Conservation (phyloP, 2,888 invertebrate species). For the Criorhina ranunculi region DNA sequence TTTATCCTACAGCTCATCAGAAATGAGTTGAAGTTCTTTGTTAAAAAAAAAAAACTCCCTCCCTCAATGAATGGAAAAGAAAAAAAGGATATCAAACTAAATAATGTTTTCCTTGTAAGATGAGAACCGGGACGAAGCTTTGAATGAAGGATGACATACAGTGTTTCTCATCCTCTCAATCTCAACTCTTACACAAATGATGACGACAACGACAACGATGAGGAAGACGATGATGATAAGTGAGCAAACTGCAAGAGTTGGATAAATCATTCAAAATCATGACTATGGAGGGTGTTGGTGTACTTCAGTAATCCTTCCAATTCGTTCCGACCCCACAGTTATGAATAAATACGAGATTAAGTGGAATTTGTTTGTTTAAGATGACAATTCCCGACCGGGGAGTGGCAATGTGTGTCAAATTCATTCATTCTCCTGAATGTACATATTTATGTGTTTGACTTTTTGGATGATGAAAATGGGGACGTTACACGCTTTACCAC, state of each 20-base stretch:
- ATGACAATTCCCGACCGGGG: slow-evolving; percentile 15
- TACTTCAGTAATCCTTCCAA: slow-evolving; percentile 17
- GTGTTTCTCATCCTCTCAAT: slow-evolving; percentile 35
- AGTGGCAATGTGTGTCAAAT: not conserved
- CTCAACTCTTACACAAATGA: slow-evolving; percentile 39
- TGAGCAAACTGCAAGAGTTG: slow-evolving; percentile 48
- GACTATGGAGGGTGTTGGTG: slow-evolving; percentile 11
- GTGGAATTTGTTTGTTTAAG: slow-evolving; percentile 42
- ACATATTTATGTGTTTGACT: not conserved
- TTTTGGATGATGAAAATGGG: not conserved
- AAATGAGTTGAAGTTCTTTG: slow-evolving; percentile 40
- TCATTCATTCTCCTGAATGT: not conserved
- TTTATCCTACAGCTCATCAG: slow-evolving; percentile 40
- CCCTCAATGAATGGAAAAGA: slow-evolving; percentile 13
- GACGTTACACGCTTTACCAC: too few relatives aligned
- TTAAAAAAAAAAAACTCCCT: slow-evolving; percentile 10
- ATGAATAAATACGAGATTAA: slow-evolving; percentile 51
- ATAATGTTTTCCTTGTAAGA: slow-evolving; percentile 56
- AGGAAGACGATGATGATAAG: slow-evolving; percentile 60
- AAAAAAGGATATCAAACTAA: slow-evolving; percentile 66
- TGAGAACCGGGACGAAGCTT: slow-evolving; percentile 31
- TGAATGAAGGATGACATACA: slow-evolving; percentile 54
- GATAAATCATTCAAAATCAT: slow-evolving; percentile 49
- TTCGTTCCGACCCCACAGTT: slow-evolving; percentile 14
- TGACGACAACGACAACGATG: slow-evolving; percentile 50